Percentiles rank a stretch among this genome's conserved stretches.
Conservation (phyloP, 2,113 vertebrate species). For the Salminus brasiliensis region DNA sequence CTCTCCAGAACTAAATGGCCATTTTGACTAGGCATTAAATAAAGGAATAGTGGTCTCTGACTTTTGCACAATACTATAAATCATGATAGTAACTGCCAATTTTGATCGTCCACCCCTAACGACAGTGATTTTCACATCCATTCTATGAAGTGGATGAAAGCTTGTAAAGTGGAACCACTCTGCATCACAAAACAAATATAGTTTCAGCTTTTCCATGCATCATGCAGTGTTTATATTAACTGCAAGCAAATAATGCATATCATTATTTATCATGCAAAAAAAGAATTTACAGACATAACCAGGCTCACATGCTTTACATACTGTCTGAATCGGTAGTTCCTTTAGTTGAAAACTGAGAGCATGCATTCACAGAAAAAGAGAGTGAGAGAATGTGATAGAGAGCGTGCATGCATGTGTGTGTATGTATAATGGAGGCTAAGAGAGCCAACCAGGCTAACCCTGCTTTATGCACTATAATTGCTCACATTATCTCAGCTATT, state of each 20-base stretch:
- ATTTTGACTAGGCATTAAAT: too few relatives aligned
- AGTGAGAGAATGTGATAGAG: not conserved
- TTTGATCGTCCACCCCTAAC: not conserved
- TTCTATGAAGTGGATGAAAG: slow-evolving; percentile 28
- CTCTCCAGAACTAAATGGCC: too few relatives aligned
- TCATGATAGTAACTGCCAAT: not conserved
- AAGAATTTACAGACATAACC: not conserved
- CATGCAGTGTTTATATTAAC: not conserved
- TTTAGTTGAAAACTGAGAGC: not conserved
- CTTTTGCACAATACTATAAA: too few relatives aligned
- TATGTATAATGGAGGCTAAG: not conserved
- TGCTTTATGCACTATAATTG: not conserved
- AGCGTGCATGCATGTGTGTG: not conserved
- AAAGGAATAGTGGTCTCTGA: too few relatives aligned
- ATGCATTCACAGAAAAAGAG: not conserved
- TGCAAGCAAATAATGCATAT: not conserved
- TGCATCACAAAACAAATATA: not conserved
- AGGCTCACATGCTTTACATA: not conserved
- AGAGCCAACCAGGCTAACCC: not conserved
- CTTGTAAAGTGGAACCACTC: not conserved
- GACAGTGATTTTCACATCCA: slow-evolving; percentile 4
- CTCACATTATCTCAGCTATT: slow-evolving; percentile 15
- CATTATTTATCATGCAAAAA: not conserved
- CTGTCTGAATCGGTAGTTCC: not conserved
- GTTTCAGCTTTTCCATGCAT: not conserved